These are phyloP conservation scores for Drosophila flavopinicola DNA, from an alignment of 2,888 invertebrate genomes.

Conservation along the genomic window DNA sequence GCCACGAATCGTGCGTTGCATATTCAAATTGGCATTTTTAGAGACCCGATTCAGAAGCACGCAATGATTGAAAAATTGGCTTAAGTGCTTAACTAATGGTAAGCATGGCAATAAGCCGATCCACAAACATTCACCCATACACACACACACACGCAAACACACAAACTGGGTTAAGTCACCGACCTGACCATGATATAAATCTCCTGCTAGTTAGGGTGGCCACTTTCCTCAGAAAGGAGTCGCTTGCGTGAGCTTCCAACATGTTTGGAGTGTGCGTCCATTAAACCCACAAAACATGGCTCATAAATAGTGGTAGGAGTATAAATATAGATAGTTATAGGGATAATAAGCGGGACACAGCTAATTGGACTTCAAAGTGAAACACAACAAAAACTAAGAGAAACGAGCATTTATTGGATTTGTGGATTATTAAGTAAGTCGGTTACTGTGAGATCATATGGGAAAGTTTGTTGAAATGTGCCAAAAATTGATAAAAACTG, in stretches of 20 bases:
- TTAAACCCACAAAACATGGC: slow-evolving; percentile 32
- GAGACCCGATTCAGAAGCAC: slow-evolving; percentile 4
- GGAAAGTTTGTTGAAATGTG: too few relatives aligned
- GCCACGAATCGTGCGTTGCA: slow-evolving; percentile 11
- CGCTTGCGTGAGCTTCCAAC: slow-evolving; percentile 50
- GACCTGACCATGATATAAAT: slow-evolving; percentile 33
- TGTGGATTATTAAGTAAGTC: too few relatives aligned
- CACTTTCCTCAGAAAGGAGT: slow-evolving; percentile 23
- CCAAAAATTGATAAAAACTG: too few relatives aligned
- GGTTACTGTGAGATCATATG: too few relatives aligned
- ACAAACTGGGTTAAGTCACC: slow-evolving; percentile 4
- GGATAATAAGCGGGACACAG: slow-evolving; percentile 19
- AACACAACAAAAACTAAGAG: too few relatives aligned
- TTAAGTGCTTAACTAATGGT: slow-evolving; percentile 59
- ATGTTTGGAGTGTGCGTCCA: slow-evolving; percentile 42
- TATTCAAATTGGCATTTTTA: slow-evolving; percentile 38
- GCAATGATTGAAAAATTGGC: slow-evolving; percentile 58
- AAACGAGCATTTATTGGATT: neutral
- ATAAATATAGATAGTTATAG: neutral
- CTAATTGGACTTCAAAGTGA: slow-evolving; percentile 31
- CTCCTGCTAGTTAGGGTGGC: slow-evolving; percentile 17
- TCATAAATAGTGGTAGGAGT: slow-evolving; percentile 30
- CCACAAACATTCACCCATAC: slow-evolving; percentile 19
- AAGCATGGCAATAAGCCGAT: slow-evolving; percentile 55
- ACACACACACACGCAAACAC: slow-evolving; percentile 1